Base-by-base conservation (phyloP, 2,888 invertebrate genomes). In the Drosophila pseudotakahashii region DNA sequence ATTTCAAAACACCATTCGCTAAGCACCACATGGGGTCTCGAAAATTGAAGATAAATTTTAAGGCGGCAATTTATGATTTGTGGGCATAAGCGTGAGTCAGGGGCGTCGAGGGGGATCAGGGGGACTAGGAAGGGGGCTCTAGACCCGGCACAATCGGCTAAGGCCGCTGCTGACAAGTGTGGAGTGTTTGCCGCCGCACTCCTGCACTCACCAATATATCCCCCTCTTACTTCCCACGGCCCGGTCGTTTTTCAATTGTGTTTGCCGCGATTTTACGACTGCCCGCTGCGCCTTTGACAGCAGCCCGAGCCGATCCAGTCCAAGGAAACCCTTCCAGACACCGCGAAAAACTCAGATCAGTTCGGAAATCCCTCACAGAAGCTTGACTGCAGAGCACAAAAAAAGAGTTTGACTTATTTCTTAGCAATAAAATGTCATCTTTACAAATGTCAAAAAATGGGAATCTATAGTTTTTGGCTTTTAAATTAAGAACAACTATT, bases 31-130 rank as follows among this genome's bases (percentile, higher is more conserved):
- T 89, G 86, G 86, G 86, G 86, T 86, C 86, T 89, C 79, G 86
- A 85, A 90, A 90, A 90, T 90, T 91, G 90, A 90, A 90, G 90
- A 90, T 90, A 91, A 91, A 91, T 91, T 91, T 91, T 90, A 91
- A 91, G 91, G 91, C 91, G 91, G 91, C 91, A 91, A 91, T 91
- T 91, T 91, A 91, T 91, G 91, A 91, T 91, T 91, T 91, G 91
- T 91, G 90, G 79, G 84, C 87, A 84, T 84, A 88, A 89, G 89
- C 88, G 83, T 75, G 75, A 79, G 79, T 73, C 82, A 71, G 81
- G 72, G 63, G 36, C 19, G 26, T 36, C 41, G 42, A 14, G 26
- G 26, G 34, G 16, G 41, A 23, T 26, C 7, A 7, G 23, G 14
- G 54, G 9, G 11, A 47, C 34, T 16, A 19, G 23, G 45, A 34